phyloP scores from a whole-genome alignment of 2,888 invertebrate species.

The Schrankia costaestrigalis region DNA sequence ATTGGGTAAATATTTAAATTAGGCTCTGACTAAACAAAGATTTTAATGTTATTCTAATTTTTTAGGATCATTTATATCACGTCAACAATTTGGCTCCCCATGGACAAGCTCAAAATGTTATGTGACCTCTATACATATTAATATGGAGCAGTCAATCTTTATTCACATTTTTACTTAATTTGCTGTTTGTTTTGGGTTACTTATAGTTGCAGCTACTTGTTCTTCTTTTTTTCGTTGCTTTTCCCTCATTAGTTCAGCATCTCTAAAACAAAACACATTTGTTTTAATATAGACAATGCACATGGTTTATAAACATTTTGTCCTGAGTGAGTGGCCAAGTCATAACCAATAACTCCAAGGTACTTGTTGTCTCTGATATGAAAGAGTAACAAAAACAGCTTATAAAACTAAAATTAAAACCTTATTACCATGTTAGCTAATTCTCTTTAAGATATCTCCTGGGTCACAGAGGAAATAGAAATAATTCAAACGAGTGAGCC shows the following conservation, averaged over 20 bases:
- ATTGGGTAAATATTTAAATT: constrained; percentile 43
- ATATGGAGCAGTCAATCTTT: constrained; percentile 40
- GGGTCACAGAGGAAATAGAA: no score
- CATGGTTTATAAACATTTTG: no score
- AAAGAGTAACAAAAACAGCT: no score
- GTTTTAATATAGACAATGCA: not conserved
- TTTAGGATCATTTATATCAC: constrained; percentile 57
- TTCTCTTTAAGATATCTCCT: no score
- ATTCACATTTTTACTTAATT: constrained; percentile 41
- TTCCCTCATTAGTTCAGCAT: constrained; percentile 93
- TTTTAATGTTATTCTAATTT: constrained; percentile 45
- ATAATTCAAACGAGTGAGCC: no score
- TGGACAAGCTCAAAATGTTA: constrained; percentile 47
- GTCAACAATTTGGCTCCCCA: constrained; percentile 50
- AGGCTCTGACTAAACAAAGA: constrained; percentile 50
- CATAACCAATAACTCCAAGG: no score
- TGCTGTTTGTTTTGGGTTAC: constrained; percentile 58
- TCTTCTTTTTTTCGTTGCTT: constrained; percentile 90
- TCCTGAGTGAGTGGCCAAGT: no score
- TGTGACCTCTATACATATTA: constrained; percentile 41
- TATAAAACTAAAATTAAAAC: no score
- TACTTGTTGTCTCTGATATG: no score
- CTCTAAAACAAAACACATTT: constrained; percentile 81
- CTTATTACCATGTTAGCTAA: no score
- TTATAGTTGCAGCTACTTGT: constrained; percentile 45